Evolutionary conservation across 1,140 invertebrate genomes (phyloP), one percentile per base, ranked within the genome.

Genomic region (Eciton burchellii): DNA sequence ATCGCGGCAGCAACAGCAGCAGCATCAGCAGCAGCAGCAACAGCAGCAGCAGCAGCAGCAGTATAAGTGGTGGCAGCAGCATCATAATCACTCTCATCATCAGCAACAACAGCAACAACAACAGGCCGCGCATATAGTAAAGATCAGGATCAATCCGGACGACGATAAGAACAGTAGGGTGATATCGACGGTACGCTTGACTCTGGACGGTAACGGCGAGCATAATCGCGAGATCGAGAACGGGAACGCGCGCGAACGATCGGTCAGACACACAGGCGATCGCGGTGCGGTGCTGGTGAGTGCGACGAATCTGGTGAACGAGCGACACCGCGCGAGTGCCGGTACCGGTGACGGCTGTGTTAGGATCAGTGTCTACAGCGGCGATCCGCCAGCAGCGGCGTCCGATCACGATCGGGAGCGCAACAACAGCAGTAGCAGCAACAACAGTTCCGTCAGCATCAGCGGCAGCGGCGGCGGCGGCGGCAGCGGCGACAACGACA

Each of bases 91-190:
- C 35, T 6, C 35, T 35, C 35, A 35, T 35, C 35, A 35, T 35
- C 35, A 63, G 49, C 85, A 90, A 59, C 89, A 82, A 1, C 84
- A 93, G 89, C 81, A 82, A 4, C 73, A 85, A 45, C 89, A 89
- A 70, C 85, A 90, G 62, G 79, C 88, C 21, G 91, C 92, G 14
- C 95, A 96, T 91, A 95, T 96, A 81, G 96, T 96, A 54, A 96
- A 96, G 81, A 96, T 96, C 89, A 95, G 94, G 89, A 96, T 96
- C 88, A 96, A 95, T 90, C 95, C 96, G 9, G 94, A 94, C 81
- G 91, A 93, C 19, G 94, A 95, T 89, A 91, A 90, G 91, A 68
- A 93, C 84, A 83, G 92, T 9, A 84, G 84, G 41, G 90, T 93
- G 9, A 91, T 92, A 82, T 94, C 93, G n/a, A 91, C 89, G 9